These are phyloP conservation scores for Apogon hyalosoma DNA, from an alignment of 2,797 vertebrate species.

Conservation along the genomic window DNA sequence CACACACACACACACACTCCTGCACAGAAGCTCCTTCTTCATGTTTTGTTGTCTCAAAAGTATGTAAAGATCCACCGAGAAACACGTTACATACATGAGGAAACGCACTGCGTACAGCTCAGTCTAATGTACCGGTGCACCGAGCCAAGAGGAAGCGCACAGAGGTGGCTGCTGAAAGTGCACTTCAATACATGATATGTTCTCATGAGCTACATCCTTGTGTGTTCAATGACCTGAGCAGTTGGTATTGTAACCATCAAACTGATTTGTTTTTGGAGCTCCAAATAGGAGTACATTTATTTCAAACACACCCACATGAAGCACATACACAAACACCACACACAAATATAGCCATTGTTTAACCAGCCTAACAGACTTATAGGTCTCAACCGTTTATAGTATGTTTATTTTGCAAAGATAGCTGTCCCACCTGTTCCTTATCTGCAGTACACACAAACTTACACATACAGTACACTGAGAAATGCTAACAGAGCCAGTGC, in stretches of 20 bases:
- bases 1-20: slow-evolving; percentile 35
- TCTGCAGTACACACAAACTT: slow-evolving; percentile 38
- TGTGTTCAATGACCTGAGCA: slow-evolving; percentile 26
- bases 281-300: slow-evolving; percentile 40
- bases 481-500: slow-evolving; percentile 11
- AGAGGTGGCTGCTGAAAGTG: slow-evolving; percentile 9
- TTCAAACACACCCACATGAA: slow-evolving; percentile 39
- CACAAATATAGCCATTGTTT: slow-evolving; percentile 74
- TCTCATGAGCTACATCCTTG: slow-evolving; percentile 9
- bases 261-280: slow-evolving; percentile 41
- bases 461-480: background rate
- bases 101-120: slow-evolving; percentile 4
- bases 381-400: slow-evolving; percentile 67
- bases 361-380: slow-evolving; percentile 65
- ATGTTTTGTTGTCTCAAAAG: slow-evolving; percentile 57
- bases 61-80: slow-evolving; percentile 40
- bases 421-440: slow-evolving; percentile 79
- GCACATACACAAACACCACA: slow-evolving; percentile 23
- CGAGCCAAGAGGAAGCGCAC: background rate
- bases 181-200: background rate
- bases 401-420: slow-evolving; percentile 72
- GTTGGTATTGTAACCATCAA: slow-evolving; percentile 38
- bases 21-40: slow-evolving; percentile 60
- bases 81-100: slow-evolving; percentile 29
- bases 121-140: background rate